Evolutionary conservation across 1,140 invertebrate genomes (phyloP), one percentile per base, ranked within the genome.

Genomic region (Bombus huntii): DNA sequence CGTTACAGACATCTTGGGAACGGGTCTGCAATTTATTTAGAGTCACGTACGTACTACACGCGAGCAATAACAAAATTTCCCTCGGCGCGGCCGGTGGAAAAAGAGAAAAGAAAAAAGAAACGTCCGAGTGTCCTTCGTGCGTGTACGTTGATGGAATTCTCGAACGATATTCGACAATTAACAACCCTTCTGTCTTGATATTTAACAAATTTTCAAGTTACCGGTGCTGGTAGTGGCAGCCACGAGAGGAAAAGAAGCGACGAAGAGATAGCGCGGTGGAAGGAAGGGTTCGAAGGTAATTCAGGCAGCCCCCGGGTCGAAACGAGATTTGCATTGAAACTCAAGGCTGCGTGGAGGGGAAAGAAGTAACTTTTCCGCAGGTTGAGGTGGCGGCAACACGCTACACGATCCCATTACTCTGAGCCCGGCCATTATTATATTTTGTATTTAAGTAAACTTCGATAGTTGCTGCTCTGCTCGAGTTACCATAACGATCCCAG

Each of bases 361-460:
- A 37, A 12, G 25, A 62, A 76, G 28, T 57, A 84, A 88, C 71
- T 88, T 90, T 84, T 85, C 87, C 79, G 31, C 72, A 62, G 77
- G 22, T 34, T 6, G 44, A 77, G 81, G 66, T 57, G 34, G 6
- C 34, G 39, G 74, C 39, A 71, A 84, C 75, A 78, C 65, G 65
- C 44, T 44, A 44, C 53, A 47, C 65, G 74, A 74, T 81, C 84
- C 87, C 82, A 90, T 91, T 91, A 91, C 66, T 71, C 68, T 62
- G 59, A 66, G 74, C 78, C 81, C 31, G 9, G 78, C 79, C 83
- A 85, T 90, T 87, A 90, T 90, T 91, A 85, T 90, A 90, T 90
- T 91, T 86, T 87, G 85, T 90, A 91, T 90, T 90, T 90, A 90
- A 87, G 79, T 77, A 73, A 91, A 90, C 79, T 91, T 90, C 70